A percentile compares a stretch with the other conserved stretches of the same genome.
These are phyloP conservation scores for Eubasilissa regina DNA, from an alignment of 1,140 invertebrate species.

Conservation along the genomic window DNA sequence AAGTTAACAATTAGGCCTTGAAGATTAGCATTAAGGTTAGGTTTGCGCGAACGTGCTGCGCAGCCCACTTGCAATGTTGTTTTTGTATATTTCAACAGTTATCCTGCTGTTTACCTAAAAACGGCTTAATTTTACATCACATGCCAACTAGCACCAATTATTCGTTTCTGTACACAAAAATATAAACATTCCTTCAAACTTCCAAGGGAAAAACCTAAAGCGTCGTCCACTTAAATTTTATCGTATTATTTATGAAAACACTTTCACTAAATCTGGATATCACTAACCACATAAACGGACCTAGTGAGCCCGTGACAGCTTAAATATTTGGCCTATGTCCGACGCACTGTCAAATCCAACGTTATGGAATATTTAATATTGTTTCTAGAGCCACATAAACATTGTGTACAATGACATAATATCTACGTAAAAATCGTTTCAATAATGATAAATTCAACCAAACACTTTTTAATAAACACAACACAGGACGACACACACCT, in stretches of 20 bases:
- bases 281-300: too few relatives aligned
- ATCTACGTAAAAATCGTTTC: constrained; percentile 9
- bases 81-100: neutral
- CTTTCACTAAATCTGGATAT: too few relatives aligned
- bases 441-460: neutral
- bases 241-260: too few relatives aligned
- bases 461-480: neutral
- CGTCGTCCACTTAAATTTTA: neutral
- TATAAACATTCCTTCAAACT: neutral
- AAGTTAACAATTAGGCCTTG: neutral
- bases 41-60: neutral
- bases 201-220: neutral
- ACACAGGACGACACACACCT: neutral
- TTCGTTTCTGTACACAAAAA: neutral
- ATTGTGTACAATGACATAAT: neutral
- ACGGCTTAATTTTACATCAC: neutral
- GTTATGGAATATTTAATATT: neutral
- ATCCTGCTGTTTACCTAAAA: neutral
- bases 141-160: neutral
- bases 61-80: neutral
- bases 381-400: neutral
- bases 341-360: too few relatives aligned
- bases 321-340: too few relatives aligned
- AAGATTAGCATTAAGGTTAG: constrained; percentile 18
- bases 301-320: too few relatives aligned